These are phyloP conservation scores for Molossus molossus DNA, from an alignment of 2,797 vertebrate genomes.

Conservation along the genomic window DNA sequence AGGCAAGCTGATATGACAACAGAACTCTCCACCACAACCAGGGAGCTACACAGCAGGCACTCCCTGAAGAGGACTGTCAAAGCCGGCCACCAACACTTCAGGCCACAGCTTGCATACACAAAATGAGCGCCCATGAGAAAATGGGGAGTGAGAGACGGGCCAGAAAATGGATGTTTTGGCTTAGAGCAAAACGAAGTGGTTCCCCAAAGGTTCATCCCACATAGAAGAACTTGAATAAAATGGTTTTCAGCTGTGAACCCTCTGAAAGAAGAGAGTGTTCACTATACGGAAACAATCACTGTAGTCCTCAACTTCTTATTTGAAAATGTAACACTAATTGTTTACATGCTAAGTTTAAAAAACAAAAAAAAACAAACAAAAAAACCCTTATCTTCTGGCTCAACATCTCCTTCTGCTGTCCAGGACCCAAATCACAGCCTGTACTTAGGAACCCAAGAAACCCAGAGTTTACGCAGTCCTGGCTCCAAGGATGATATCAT, in stretches of 20 bases:
- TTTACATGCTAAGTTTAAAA: constrained; percentile 51
- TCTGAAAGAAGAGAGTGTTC: background rate
- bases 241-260: background rate
- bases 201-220: background rate
- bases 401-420: constrained; percentile 76
- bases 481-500: constrained; percentile 19
- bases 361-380: background rate
- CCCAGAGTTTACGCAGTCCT: background rate
- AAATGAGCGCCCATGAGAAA: background rate
- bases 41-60: background rate
- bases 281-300: background rate
- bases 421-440: background rate
- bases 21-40: background rate
- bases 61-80: background rate
- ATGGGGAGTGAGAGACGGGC: background rate
- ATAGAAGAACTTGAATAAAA: background rate
- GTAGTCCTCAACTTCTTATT: constrained; percentile 40
- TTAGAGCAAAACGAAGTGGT: background rate
- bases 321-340: constrained; percentile 60
- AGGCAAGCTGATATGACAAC: background rate
- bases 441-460: background rate
- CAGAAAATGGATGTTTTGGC: background rate
- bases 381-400: constrained; percentile 14
- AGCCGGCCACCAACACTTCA: background rate
- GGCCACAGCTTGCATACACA: background rate